Evolutionary conservation across 2,113 vertebrate species (phyloP).

Genomic region (Semnornis frantzii): DNA sequence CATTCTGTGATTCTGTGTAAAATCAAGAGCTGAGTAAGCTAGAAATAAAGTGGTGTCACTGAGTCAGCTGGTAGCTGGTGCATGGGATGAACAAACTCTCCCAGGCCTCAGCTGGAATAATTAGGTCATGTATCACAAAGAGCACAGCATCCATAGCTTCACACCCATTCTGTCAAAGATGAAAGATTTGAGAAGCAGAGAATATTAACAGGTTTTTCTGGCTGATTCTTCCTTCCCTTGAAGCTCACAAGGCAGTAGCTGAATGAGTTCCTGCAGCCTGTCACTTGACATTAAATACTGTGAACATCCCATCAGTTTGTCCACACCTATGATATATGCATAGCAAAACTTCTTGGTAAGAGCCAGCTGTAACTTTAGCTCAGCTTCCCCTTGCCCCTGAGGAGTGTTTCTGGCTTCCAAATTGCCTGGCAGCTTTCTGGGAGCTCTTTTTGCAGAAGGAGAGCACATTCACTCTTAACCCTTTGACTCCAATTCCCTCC

Average conservation of each 20-base stretch:
- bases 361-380: neutral
- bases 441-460: neutral
- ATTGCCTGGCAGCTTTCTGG: neutral
- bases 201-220: neutral
- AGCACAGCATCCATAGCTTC: neutral
- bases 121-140: neutral
- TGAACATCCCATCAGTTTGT: neutral
- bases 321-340: neutral
- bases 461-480: neutral
- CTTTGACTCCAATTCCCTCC: neutral
- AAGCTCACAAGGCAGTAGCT: neutral
- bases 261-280: neutral
- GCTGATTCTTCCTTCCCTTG: neutral
- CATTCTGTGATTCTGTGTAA: no score
- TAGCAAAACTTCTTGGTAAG: neutral
- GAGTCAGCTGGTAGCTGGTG: neutral
- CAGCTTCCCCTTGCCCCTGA: neutral
- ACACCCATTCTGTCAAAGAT: neutral
- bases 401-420: neutral
- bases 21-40: neutral
- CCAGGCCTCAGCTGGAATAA: neutral
- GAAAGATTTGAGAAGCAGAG: neutral
- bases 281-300: neutral
- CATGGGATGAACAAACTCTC: neutral
- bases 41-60: neutral